A percentile compares a stretch with the other conserved stretches of the same genome.
These are phyloP conservation scores for Drosophila borborema DNA, from an alignment of 2,888 invertebrate species.

Conservation along the genomic window DNA sequence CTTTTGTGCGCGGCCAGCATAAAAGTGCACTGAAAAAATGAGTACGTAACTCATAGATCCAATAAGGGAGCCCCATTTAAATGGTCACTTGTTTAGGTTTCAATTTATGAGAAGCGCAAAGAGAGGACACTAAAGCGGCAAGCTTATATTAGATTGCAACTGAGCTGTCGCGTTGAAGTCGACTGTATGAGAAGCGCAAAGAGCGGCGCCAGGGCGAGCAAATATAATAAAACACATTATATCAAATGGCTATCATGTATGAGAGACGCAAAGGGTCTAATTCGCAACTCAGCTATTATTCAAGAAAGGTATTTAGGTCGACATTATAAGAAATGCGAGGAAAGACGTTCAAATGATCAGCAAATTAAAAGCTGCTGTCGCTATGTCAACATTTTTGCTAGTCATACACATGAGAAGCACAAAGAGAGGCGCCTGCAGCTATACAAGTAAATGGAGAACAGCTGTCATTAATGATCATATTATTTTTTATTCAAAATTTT, in stretches of 20 bases:
- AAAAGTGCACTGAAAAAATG: slow-evolving; percentile 16
- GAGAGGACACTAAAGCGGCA: slow-evolving; percentile 7
- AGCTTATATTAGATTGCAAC: not conserved
- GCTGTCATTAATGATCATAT: slow-evolving; percentile 17
- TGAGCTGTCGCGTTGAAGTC: not conserved
- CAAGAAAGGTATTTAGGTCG: not conserved
- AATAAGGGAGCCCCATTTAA: slow-evolving; percentile 32
- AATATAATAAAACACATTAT: not conserved
- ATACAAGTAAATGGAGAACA: slow-evolving; percentile 13
- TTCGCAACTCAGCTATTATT: not conserved
- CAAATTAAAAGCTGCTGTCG: not conserved
- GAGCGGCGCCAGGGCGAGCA: not conserved
- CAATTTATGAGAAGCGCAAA: slow-evolving; percentile 36
- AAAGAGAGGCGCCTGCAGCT: not conserved
- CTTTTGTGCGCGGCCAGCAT: slow-evolving; percentile 19
- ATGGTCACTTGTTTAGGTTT: slow-evolving; percentile 45
- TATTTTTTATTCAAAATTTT: slow-evolving; percentile 2
- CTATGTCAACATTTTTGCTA: not conserved
- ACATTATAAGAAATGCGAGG: not conserved
- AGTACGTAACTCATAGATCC: slow-evolving; percentile 36
- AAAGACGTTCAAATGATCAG: not conserved
- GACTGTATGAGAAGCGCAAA: slow-evolving; percentile 26
- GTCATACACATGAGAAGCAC: slow-evolving; percentile 5
- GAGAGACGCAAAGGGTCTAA: too few relatives aligned
- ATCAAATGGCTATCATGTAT: too few relatives aligned